Evolutionary conservation across 2,888 invertebrate species (phyloP), one percentile per base, ranked within the genome.

Genomic region (Argyra leucocephala): DNA sequence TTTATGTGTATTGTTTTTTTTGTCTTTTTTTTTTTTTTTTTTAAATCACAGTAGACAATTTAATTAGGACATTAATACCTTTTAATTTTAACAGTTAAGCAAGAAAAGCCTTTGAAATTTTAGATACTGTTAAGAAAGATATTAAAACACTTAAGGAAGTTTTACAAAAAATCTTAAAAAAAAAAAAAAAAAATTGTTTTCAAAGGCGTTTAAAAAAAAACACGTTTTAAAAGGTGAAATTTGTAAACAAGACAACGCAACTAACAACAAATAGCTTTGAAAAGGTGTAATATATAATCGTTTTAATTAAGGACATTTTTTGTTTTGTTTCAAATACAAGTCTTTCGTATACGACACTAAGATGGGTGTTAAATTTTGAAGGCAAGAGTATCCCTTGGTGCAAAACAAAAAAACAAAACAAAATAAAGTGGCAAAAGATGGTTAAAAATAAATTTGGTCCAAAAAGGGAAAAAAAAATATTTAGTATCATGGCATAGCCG

Each of bases 11-110:
- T 31, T 31, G 31, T 31, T 31, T 7, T 31, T 7, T 31, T 7
- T 31, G 7, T 31, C 31, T 31, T 4, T 31, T 6, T 18, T 48
- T 48, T 48, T n/a, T 48, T 48, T 48, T n/a, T n/a, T 2, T 2
- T 48, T 9, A 58, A 58, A 58, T 58, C 58, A 58, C 22, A 22
- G 22, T 22, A 58, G 58, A 58, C 58, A 58, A 58, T 58, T 58
- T 58, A 23, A 58, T 58, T 58, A 58, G 58, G 58, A 58, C 58
- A 58, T 22, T 58, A 58, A 58, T 48, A 48, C 48, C 48, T 48
- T 48, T 48, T 48, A 48, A 48, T 18, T 48, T 48, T 48, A 48
- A 48, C 48, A 48, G 48, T 48, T 48, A 48, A 48, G 48, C 18
- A 48, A 48, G 48, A 48, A 48, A 48, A 48, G 48, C 18, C 48